Percentiles rank a stretch among this genome's conserved stretches.
Conservation (phyloP, 2,888 invertebrate genomes). For the Megalurothrips usitatus region DNA sequence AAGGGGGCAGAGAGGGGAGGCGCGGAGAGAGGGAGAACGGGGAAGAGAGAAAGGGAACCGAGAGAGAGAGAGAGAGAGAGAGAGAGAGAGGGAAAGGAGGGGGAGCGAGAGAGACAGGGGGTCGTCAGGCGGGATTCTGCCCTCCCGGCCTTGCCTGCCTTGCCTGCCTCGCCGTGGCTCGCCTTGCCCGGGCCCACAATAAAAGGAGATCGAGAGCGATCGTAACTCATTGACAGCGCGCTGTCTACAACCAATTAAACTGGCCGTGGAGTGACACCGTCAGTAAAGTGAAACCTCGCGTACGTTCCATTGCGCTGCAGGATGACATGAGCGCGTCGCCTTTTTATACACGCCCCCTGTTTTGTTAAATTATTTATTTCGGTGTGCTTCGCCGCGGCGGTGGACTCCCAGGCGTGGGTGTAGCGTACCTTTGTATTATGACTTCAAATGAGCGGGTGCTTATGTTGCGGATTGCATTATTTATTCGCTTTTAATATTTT, state of each 20-base stretch:
- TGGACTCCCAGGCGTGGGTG: too few species aligned
- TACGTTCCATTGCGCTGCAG: too few species aligned
- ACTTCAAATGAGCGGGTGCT: too few species aligned
- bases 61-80: neutral
- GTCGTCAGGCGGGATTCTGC: neutral
- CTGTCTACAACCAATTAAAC: conserved; percentile 26
- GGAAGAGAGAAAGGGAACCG: neutral
- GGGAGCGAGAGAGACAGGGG: neutral
- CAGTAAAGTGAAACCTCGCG: neutral
- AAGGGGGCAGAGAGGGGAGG: neutral
- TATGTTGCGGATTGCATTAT: too few species aligned
- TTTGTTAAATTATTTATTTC: too few species aligned
- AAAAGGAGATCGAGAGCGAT: conserved; percentile 24
- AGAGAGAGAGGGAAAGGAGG: neutral
- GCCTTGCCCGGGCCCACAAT: conserved; percentile 12
- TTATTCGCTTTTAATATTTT: too few species aligned
- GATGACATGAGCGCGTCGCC: too few species aligned
- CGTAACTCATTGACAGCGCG: conserved; percentile 24
- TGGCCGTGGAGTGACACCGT: neutral
- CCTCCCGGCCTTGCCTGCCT: too few species aligned
- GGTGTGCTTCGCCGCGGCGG: too few species aligned
- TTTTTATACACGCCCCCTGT: too few species aligned
- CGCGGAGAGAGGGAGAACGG: neutral
- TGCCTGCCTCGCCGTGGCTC: too few species aligned
- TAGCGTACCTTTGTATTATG: too few species aligned